A percentile compares a stretch with the other conserved stretches of the same genome.
phyloP scores from a whole-genome alignment of 1,140 invertebrate species.

The Acyrthosiphon pisum region DNA sequence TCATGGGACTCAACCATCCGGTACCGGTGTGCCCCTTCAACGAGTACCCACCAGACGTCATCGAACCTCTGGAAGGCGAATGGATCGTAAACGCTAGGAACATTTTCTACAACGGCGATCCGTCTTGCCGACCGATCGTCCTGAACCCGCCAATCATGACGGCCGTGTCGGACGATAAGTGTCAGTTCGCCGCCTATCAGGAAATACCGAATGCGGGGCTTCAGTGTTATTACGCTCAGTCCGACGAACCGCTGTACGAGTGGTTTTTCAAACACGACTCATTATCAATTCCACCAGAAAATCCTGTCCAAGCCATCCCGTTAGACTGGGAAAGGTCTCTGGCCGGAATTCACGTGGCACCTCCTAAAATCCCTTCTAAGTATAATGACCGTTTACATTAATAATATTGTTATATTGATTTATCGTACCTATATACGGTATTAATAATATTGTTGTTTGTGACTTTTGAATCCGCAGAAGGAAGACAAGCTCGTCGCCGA shows the following conservation, averaged over 20 bases:
- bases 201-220: neutral
- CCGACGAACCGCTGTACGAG: neutral
- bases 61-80: neutral
- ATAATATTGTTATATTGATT: too few species aligned
- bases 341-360: neutral
- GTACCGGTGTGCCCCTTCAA: constrained; percentile 22
- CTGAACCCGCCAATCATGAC: neutral
- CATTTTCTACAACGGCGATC: neutral
- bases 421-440: neutral
- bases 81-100: neutral
- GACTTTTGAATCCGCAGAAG: neutral
- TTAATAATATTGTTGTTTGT: neutral
- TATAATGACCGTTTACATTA: neutral
- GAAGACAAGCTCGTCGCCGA: neutral
- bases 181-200: neutral
- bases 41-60: neutral
- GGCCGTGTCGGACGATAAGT: neutral
- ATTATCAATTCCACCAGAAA: neutral
- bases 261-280: neutral
- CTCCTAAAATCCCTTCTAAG: neutral
- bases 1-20: constrained; percentile 31
- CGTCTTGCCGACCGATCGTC: neutral
- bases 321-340: neutral
- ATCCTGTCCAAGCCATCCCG: neutral
- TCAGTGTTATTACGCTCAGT: neutral